Percentiles rank a stretch among this genome's conserved stretches.
Evolutionary conservation across 2,797 vertebrate genomes (phyloP).

Genomic region (Cyclura pinguis): DNA sequence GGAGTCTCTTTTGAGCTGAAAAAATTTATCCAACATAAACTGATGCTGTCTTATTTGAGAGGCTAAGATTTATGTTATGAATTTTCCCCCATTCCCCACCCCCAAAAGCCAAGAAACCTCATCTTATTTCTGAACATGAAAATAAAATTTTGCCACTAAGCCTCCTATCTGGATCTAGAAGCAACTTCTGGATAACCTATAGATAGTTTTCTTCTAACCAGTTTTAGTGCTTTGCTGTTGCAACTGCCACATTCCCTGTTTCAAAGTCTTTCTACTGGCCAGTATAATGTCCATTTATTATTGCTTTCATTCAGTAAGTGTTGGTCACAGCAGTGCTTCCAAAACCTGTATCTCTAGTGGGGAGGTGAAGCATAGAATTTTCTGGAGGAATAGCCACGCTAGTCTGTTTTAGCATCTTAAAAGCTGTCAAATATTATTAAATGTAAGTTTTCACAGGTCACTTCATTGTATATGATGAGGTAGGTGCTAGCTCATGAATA

Average conservation of each 20-base stretch:
- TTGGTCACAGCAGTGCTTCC: neutral
- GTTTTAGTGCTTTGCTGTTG: neutral
- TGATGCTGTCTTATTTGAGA: neutral
- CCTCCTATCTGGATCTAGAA: neutral
- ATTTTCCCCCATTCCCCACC: neutral
- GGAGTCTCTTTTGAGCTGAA: neutral
- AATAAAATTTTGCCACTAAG: neutral
- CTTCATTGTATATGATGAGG: neutral
- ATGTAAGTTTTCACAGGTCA: neutral
- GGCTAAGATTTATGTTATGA: neutral
- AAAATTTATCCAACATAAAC: neutral
- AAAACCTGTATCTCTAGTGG: neutral
- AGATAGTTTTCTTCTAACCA: neutral
- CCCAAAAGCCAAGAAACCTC: too few species aligned
- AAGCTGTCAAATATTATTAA: neutral
- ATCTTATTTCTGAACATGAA: neutral
- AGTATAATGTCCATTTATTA: constrained; percentile 6
- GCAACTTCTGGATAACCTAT: neutral
- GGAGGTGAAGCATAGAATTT: neutral
- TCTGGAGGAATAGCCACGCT: too few species aligned
- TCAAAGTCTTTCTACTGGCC: neutral
- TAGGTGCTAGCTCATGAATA: neutral
- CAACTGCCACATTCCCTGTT: neutral
- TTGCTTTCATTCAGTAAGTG: neutral
- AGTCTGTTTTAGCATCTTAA: neutral